Base-by-base conservation (phyloP, 2,888 invertebrate genomes). In the Athripsodes cinereus region DNA sequence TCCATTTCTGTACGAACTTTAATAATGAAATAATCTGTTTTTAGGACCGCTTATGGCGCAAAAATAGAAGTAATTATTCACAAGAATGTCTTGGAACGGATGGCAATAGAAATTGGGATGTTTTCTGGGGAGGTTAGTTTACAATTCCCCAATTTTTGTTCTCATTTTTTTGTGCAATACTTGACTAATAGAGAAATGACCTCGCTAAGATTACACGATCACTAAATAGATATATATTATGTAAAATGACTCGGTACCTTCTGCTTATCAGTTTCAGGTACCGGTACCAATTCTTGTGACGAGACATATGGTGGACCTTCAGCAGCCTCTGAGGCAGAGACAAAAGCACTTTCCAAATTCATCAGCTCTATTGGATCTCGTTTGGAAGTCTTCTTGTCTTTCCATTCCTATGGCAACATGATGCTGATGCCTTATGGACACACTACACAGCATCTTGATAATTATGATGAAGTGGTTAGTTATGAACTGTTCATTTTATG, bases 341-440 rank as follows among this genome's bases (percentile, higher is more conserved):
- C 80, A 0, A 67, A 64, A 53, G 72, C 76, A 0, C 71, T 81
- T 2, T 66, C 71, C 0, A 64, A 70, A 20, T 80, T 76, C 62
- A 72, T 78, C 0, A 40, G 56, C 1, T 55, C 34, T 1, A 62
- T 76, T 2, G 66, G 66, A 1, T 71, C 72, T 6, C 62, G 67
- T 1, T 62, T 78, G 0, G 69, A 78, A 0, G 75, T 80, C 55
- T 84, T 81, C 65, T 67, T 82, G 2, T 75, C 79, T 0, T 74
- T 82, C 60, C 84, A 84, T 67, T 81, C 82, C 0, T 84, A 74
- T 66, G 76, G 80, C 1, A 83, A 84, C 61, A 67, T 78, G 22
- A 69, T 81, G 8, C 65, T 81, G 10, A 66, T 80, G n/a, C 80
- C 81, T 0, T 80, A 76, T 61, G 81, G 81, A 52, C 72, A 78